phyloP scores from a whole-genome alignment of 2,113 vertebrate species.

The Coracopsis vasa region DNA sequence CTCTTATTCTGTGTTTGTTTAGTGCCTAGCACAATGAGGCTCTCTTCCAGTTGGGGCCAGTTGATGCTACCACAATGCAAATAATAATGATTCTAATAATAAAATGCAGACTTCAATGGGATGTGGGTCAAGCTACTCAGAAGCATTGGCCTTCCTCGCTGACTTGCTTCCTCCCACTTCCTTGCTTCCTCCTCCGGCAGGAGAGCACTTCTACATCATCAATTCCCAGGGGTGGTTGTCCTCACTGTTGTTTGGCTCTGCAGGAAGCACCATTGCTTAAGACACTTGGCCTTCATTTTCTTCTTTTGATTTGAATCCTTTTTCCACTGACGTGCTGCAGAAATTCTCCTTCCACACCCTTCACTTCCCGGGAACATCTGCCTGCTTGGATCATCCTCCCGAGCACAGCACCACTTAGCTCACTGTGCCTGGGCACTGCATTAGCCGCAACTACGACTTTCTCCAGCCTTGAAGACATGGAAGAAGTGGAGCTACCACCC shows the following conservation, averaged over 20 bases:
- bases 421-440: not conserved
- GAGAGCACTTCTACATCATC: slow-evolving; percentile 34
- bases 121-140: slow-evolving; percentile 25
- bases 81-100: slow-evolving; percentile 62
- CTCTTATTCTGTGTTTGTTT: slow-evolving; percentile 21
- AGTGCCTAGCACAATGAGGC: slow-evolving; percentile 32
- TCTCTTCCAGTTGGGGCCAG: slow-evolving; percentile 32
- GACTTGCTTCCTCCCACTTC: slow-evolving; percentile 60
- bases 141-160: slow-evolving; percentile 15
- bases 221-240: slow-evolving; percentile 51
- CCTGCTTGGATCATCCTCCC: not conserved
- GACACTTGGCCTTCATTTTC: slow-evolving; percentile 1
- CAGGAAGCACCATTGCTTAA: slow-evolving; percentile 59
- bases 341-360: slow-evolving; percentile 40
- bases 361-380: not conserved
- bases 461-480: not conserved
- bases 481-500: not conserved
- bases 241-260: slow-evolving; percentile 48
- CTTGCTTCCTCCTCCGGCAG: not conserved
- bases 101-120: slow-evolving; percentile 49
- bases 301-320: not conserved
- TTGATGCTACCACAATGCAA: slow-evolving; percentile 44
- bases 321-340: not conserved
- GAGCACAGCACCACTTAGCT: accelerated
- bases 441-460: accelerated